Conservation (phyloP, 1,140 invertebrate genomes). For the Anthonomus grandis region DNA sequence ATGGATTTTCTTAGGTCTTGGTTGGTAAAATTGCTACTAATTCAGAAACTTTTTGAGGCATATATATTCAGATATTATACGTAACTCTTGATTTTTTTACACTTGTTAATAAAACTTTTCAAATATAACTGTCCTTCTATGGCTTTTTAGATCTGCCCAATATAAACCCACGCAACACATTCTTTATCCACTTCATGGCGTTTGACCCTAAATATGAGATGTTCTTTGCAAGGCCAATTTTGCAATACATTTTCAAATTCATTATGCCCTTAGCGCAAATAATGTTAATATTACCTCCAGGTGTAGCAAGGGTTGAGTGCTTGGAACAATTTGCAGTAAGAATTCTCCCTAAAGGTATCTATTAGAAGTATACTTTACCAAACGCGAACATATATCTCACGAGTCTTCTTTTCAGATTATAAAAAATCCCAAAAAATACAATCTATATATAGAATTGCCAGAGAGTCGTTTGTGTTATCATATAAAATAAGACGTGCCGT, state of each 20-base stretch:
- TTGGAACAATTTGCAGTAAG: slow-evolving; percentile 33
- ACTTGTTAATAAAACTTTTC: too few species aligned
- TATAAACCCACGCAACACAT: slow-evolving; percentile 51
- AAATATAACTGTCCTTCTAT: too few species aligned
- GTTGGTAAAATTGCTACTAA: too few species aligned
- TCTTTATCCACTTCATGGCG: slow-evolving; percentile 56
- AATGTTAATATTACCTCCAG: slow-evolving; percentile 53
- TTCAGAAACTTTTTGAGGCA: too few species aligned
- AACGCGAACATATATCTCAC: too few species aligned
- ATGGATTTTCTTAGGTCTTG: too few species aligned
- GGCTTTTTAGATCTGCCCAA: slow-evolving; percentile 36
- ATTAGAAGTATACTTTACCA: slow-evolving; percentile 29
- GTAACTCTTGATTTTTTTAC: too few species aligned
- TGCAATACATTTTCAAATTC: slow-evolving; percentile 54
- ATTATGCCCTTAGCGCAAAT: slow-evolving; percentile 51
- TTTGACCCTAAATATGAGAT: slow-evolving; percentile 51
- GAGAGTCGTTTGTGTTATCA: slow-evolving; percentile 48
- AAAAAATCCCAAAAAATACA: slow-evolving; percentile 29
- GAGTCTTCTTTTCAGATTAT: slow-evolving; percentile 30
- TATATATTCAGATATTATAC: too few species aligned
- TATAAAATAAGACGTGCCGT: slow-evolving; percentile 55
- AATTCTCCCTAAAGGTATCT: slow-evolving; percentile 45
- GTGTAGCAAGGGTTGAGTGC: slow-evolving; percentile 45
- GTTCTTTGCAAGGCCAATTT: slow-evolving; percentile 51
- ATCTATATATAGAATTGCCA: slow-evolving; percentile 46